phyloP scores from a whole-genome alignment of 1,140 invertebrate species.

The Drosophila guanche region DNA sequence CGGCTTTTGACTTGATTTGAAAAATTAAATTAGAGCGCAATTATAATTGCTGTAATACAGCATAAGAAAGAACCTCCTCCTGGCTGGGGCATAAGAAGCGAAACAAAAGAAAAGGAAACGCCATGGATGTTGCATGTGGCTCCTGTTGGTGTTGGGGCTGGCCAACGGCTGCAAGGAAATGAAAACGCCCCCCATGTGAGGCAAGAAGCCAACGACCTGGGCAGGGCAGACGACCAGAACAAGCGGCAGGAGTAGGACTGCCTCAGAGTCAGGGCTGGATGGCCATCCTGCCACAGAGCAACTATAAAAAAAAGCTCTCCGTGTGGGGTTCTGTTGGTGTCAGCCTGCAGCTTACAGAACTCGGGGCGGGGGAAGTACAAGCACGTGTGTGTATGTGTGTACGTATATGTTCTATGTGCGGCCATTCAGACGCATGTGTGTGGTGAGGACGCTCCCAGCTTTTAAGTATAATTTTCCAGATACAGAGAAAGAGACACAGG shows the following conservation, averaged over 20 bases:
- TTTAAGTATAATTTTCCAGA: constrained; percentile 69
- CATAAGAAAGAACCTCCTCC: constrained; percentile 11
- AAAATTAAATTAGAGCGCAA: constrained; percentile 70
- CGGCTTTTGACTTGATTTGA: constrained; percentile 64
- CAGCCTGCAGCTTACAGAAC: constrained; percentile 63
- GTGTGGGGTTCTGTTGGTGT: constrained; percentile 44
- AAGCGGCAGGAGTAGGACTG: constrained; percentile 15
- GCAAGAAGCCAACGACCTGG: constrained; percentile 78
- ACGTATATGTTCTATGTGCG: constrained; percentile 4
- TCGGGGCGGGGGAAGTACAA: constrained; percentile 7
- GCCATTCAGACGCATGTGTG: constrained; percentile 33
- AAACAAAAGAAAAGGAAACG: not conserved
- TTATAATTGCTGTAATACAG: constrained; percentile 61
- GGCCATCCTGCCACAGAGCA: constrained; percentile 44
- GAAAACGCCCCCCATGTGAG: constrained; percentile 74
- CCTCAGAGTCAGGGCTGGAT: constrained; percentile 36
- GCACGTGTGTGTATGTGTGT: constrained; percentile 11
- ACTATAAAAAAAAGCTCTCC: constrained; percentile 49
- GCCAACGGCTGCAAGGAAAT: constrained; percentile 68
- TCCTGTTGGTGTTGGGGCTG: constrained; percentile 45
- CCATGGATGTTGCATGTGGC: constrained; percentile 52
- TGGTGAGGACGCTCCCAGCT: constrained; percentile 61
- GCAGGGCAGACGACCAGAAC: constrained; percentile 16
- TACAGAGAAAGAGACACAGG: constrained; percentile 6
- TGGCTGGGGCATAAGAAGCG: constrained; percentile 4